Evolutionary conservation across 2,113 vertebrate species (phyloP).

Genomic region (Oncorhynchus gorbuscha): DNA sequence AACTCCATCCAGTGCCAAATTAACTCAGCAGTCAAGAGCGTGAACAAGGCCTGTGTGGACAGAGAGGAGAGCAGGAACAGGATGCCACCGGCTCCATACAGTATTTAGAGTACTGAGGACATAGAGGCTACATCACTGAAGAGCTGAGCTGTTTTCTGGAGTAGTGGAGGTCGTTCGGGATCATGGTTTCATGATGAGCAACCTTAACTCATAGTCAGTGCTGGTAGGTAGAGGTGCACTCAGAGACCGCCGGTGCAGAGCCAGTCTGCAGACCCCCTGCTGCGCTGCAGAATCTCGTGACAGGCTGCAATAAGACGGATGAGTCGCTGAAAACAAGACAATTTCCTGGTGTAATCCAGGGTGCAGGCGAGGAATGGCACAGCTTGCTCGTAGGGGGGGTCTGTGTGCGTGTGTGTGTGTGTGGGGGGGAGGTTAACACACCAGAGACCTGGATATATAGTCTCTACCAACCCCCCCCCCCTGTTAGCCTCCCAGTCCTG

Average conservation of each 20-base stretch:
- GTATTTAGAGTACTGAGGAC: not conserved
- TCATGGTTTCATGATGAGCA: no score
- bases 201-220: not conserved
- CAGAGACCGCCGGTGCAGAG: slow-evolving; percentile 16
- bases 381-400: slow-evolving; percentile 16
- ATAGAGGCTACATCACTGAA: not conserved
- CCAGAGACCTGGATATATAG: not conserved
- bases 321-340: slow-evolving; percentile 57
- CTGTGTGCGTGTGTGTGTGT: not conserved
- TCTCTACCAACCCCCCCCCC: slow-evolving; percentile 54
- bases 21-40: no score
- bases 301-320: slow-evolving; percentile 36
- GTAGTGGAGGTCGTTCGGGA: no score
- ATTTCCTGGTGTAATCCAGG: slow-evolving; percentile 64
- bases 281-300: slow-evolving; percentile 30
- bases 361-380: slow-evolving; percentile 29
- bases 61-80: not conserved
- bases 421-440: not conserved
- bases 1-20: not conserved
- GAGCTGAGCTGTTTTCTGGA: not conserved
- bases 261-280: slow-evolving; percentile 2
- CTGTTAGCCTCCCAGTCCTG: slow-evolving; percentile 67
- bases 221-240: not conserved
- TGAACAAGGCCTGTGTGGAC: no score
- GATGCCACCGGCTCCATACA: not conserved